These are phyloP conservation scores for Dicerorhinus sumatrensis DNA, from an alignment of 2,113 vertebrate species.

Conservation along the genomic window DNA sequence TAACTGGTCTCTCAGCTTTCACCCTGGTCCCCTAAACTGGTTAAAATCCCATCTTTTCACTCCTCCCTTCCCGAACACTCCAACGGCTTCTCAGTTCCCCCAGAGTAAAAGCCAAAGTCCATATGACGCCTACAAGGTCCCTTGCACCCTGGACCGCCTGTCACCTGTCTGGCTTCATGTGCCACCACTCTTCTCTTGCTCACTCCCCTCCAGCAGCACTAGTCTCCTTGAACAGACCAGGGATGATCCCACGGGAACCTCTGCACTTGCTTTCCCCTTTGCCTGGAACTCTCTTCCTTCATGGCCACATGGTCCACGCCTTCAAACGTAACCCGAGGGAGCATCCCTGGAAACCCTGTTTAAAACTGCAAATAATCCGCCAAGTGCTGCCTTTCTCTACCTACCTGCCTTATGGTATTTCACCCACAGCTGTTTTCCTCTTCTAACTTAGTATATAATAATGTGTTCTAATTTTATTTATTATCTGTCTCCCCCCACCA, in stretches of 20 bases:
- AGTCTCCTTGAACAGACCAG: neutral
- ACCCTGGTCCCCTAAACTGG: neutral
- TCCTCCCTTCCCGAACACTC: neutral
- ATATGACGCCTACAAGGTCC: neutral
- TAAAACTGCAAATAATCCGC: neutral
- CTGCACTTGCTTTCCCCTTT: neutral
- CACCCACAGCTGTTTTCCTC: neutral
- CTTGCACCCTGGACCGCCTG: neutral
- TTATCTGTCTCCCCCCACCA: neutral
- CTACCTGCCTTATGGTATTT: neutral
- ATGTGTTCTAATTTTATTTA: neutral
- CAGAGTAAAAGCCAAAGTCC: neutral
- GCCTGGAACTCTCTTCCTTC: neutral
- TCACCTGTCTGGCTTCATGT: too few relatives aligned
- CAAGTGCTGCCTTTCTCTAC: neutral
- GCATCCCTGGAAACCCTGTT: neutral
- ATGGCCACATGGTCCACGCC: too few relatives aligned
- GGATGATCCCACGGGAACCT: neutral
- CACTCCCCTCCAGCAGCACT: too few relatives aligned
- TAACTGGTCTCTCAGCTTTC: neutral
- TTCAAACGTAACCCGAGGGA: neutral
- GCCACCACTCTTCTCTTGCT: neutral
- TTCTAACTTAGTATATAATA: neutral
- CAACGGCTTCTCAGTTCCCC: neutral
- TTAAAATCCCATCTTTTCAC: neutral